A percentile compares a stretch with the other conserved stretches of the same genome.
phyloP scores from a whole-genome alignment of 2,888 invertebrate genomes.

The Nemoura dubitans region DNA sequence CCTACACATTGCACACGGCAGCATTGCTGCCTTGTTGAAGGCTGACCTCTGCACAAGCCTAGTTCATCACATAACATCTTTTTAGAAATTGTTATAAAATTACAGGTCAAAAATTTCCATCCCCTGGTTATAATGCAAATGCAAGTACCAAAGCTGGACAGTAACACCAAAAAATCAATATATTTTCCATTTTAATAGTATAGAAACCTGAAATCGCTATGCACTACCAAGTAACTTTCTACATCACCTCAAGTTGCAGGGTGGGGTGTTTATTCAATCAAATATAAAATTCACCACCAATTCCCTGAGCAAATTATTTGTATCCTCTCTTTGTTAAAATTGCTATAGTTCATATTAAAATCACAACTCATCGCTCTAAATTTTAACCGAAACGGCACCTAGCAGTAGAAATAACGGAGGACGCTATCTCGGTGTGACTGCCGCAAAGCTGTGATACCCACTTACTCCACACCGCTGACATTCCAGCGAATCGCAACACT shows the following conservation, averaged over 20 bases:
- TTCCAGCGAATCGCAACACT: not conserved
- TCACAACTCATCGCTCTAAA: not conserved
- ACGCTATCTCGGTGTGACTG: not conserved
- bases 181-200: not conserved
- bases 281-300: not conserved
- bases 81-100: conserved; percentile 4
- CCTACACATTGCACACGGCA: not conserved
- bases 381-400: not conserved
- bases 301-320: conserved; percentile 7
- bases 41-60: not conserved
- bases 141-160: conserved; percentile 7
- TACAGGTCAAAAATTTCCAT: not conserved
- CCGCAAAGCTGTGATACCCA: not conserved
- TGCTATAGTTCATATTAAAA: not conserved
- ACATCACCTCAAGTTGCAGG: not conserved
- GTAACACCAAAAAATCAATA: not conserved
- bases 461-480: not conserved
- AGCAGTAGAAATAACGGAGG: not conserved
- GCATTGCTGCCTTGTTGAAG: not conserved
- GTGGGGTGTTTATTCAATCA: not conserved
- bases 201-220: not conserved
- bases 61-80: not conserved
- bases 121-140: not conserved
- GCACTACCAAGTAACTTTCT: not conserved
- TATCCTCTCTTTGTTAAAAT: not conserved